Conservation (phyloP, 1,140 invertebrate species). For the Calephelis virginiensis region DNA sequence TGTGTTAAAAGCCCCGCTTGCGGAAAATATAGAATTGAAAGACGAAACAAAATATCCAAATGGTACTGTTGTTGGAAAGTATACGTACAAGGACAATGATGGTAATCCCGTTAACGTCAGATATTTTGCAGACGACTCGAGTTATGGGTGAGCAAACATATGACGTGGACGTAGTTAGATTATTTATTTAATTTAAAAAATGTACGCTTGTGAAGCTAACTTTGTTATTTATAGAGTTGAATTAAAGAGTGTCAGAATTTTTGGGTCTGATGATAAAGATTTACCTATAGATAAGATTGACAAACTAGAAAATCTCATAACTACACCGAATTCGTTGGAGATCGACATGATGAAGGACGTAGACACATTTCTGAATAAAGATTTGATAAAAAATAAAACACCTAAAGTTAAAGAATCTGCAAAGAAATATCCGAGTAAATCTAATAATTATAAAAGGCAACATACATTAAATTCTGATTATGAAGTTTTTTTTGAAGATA, state of each 20-base stretch:
- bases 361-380: conserved; percentile 4
- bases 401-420: conserved; percentile 22
- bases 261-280: conserved; percentile 26
- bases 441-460: conserved; percentile 1
- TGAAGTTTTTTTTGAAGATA: conserved; percentile 51
- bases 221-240: conserved; percentile 44
- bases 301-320: conserved; percentile 24
- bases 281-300: conserved; percentile 21
- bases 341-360: background rate
- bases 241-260: conserved; percentile 48
- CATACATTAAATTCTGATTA: conserved; percentile 38
- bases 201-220: too few relatives aligned
- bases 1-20: conserved; percentile 1
- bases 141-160: conserved; percentile 79
- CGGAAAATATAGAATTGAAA: conserved; percentile 25
- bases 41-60: conserved; percentile 82
- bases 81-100: conserved; percentile 82
- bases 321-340: conserved; percentile 10
- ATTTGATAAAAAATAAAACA: conserved; percentile 28
- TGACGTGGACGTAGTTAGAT: background rate
- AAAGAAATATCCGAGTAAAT: conserved; percentile 28
- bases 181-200: background rate
- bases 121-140: conserved; percentile 81
- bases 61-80: conserved; percentile 83
- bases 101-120: conserved; percentile 80